Evolutionary conservation across 2,113 vertebrate species (phyloP), one percentile per base, ranked within the genome.

Genomic region (Eonycteris spelaea): DNA sequence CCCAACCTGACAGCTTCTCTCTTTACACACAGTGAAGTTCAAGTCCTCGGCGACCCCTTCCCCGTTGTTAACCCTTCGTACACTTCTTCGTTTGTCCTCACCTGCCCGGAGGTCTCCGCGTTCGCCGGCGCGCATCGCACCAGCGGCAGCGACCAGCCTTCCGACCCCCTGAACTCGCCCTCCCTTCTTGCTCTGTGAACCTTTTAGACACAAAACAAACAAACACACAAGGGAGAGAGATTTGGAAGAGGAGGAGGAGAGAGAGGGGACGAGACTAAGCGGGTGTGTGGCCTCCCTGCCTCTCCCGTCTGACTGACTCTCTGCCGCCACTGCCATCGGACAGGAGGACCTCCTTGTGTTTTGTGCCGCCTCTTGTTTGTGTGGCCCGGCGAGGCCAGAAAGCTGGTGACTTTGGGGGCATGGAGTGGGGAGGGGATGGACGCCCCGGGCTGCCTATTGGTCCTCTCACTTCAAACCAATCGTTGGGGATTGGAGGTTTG

Each of bases 11-110:
- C 99, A 98, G 99, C 99, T 98, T 99, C 99, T 99, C 99, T 99
- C 99, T 99, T 99, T 99, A 98, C 98, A 97, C 99, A 99, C 95
- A 99, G 98, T 98, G 99, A 99, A 98, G 98, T 98, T 96, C 98
- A 99, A 98, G 98, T 98, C 97, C 98, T 98, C 98, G 98, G 98
- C 97, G 98, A 98, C 98, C 98, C 98, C 67, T 99, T 99, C 98
- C 98, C 99, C 33, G 98, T 99, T 99, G 98, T 99, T 99, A 99
- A 99, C 99, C 98, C 99, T 98, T 99, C 99, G 99, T 99, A 99
- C 98, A 99, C 99, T 98, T 99, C 99, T 99, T 99, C 99, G 99
- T 99, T 99, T 99, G 99, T 99, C 98, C 99, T 99, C 99, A 99
- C 99, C 99, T 99, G 99, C 99, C 99, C 99, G 99, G 99, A 99